Evolutionary conservation across 2,797 vertebrate species (phyloP).

Genomic region (Melanotaenia nigrans): DNA sequence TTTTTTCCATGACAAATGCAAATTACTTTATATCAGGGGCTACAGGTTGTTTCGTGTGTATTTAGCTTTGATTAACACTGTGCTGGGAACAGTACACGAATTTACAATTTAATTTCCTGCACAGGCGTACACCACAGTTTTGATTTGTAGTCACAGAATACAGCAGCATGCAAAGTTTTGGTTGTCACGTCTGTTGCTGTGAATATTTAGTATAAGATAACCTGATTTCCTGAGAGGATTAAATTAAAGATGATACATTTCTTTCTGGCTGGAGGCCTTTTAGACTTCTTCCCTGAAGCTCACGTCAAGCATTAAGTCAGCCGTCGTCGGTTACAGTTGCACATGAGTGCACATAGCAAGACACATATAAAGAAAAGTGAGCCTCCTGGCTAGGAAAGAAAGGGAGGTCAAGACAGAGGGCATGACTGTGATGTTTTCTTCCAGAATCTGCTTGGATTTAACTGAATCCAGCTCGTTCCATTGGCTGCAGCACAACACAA

Average conservation of each 20-base stretch:
- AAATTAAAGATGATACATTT: background rate
- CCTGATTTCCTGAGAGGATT: background rate
- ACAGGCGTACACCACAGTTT: background rate
- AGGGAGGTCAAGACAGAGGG: background rate
- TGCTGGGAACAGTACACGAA: slow-evolving; percentile 7
- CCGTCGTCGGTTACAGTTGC: background rate
- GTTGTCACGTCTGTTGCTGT: background rate
- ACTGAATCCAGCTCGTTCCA: background rate
- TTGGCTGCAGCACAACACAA: background rate
- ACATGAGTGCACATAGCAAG: background rate
- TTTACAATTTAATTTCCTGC: slow-evolving; percentile 51
- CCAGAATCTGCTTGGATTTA: background rate
- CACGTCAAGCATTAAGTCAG: background rate
- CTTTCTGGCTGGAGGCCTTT: background rate
- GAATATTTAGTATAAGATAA: background rate
- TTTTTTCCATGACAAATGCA: slow-evolving; percentile 56
- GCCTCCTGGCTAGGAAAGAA: background rate
- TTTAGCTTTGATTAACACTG: slow-evolving; percentile 64
- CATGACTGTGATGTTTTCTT: background rate
- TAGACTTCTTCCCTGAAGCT: background rate
- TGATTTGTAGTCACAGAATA: slow-evolving; percentile 1
- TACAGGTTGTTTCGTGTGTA: slow-evolving; percentile 67
- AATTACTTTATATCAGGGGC: slow-evolving; percentile 54
- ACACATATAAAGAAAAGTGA: background rate
- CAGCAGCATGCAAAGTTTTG: background rate